Evolutionary conservation across 2,113 vertebrate genomes (phyloP), one percentile per base, ranked within the genome.

Genomic region (Tichodroma muraria): DNA sequence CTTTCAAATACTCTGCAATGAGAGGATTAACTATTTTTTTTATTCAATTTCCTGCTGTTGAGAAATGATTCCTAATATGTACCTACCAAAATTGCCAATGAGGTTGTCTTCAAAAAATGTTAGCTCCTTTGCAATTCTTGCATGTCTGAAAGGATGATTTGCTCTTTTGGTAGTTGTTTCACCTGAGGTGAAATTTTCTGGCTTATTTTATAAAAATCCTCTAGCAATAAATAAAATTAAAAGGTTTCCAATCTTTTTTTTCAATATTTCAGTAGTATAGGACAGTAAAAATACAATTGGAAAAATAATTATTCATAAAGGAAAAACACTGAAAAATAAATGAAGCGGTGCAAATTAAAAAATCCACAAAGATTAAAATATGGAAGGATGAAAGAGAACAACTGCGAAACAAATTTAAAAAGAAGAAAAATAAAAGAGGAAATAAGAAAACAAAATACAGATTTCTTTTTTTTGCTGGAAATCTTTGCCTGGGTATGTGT

Each of bases 1-100:
- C 50, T 80, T 88, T 88, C 47, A 94, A 91, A 88, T 83, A 66
- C 64, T 78, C 52, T 80, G 54, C 38, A 83, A 40, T 37, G 35
- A 70, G 64, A 80, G 27, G 25, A 88, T 85, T 83, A 94, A 59
- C 15, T 6, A 2, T 28, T 47, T 83, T n/a, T 61, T 59, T 59
- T 3, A 45, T 73, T 91, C 35, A 2, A 13, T 88, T 91, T 88
- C 44, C 54, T 85, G 21, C 52, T 33, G 28, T 57, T 71, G 15
- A 60, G 56, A 84, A 86, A 86, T 37, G 0, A 66, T 66, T 84
- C 42, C 21, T 66, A 80, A 30, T 53, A 35, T 7, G 15, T 70
- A 66, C 21, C 19, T 38, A 64, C 22, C 21, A 38, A 68, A 78
- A 64, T 19, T 85, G 11, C 61, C 40, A 25, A 24, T 20, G 77